These are phyloP conservation scores for Cladopsammia gracilis DNA, from an alignment of 64 coral and sea anemone genomes.

Conservation along the genomic window DNA sequence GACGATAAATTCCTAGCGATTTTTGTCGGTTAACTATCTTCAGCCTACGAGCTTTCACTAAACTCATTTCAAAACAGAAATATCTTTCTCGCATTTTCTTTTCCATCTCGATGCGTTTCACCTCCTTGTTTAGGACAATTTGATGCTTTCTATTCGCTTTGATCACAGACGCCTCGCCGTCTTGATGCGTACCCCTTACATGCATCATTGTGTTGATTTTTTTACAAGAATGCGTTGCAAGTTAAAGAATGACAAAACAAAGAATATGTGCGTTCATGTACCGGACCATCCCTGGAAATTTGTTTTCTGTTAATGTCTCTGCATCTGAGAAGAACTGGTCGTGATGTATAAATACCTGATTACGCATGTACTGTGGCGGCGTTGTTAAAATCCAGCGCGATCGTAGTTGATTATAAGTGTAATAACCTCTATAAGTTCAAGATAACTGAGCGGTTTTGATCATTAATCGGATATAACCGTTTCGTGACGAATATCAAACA, in stretches of 20 bases:
- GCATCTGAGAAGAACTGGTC: no score
- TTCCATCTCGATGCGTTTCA: conserved; percentile 58
- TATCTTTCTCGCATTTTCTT: conserved; percentile 78
- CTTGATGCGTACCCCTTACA: not conserved
- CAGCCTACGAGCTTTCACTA: conserved; percentile 17
- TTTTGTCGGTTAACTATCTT: conserved; percentile 63
- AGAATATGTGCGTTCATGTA: no score
- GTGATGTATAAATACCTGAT: no score
- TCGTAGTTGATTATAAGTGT: not conserved
- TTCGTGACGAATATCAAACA: conserved; percentile 4
- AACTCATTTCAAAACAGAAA: conserved; percentile 56
- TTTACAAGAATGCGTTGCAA: no score
- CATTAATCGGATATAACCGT: no score
- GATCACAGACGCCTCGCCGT: conserved; percentile 42
- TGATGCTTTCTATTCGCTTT: conserved; percentile 80
- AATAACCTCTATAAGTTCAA: no score
- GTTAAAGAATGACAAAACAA: no score
- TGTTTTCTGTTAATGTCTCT: no score
- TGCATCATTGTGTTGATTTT: conserved; percentile 4
- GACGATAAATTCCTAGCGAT: conserved; percentile 59
- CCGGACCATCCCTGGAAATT: no score
- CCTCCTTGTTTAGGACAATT: conserved; percentile 59
- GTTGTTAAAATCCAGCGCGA: not conserved
- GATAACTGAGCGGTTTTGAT: no score
- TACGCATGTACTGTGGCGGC: not conserved